Conservation (phyloP, 2,888 invertebrate genomes). For the Saturnia japonica region DNA sequence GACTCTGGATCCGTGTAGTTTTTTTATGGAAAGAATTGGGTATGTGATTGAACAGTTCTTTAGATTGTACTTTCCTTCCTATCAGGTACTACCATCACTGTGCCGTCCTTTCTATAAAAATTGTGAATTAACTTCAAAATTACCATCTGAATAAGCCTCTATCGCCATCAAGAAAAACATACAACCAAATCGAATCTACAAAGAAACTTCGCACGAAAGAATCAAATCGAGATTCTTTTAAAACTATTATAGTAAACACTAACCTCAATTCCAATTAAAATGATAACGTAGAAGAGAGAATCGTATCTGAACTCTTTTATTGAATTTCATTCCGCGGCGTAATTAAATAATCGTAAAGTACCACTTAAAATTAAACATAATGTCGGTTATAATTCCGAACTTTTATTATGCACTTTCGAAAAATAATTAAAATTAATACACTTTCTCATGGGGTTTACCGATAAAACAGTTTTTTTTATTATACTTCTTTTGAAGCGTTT, state of each 20-base stretch:
- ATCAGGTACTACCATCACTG: too few relatives aligned
- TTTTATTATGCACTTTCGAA: constrained; percentile 46
- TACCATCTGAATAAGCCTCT: too few relatives aligned
- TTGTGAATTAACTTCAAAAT: too few relatives aligned
- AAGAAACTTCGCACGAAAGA: too few relatives aligned
- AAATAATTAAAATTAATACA: constrained; percentile 38
- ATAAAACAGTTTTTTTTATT: constrained; percentile 23
- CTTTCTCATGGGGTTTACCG: constrained; percentile 35
- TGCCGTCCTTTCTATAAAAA: too few relatives aligned
- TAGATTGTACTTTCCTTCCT: too few relatives aligned
- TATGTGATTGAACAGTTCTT: too few relatives aligned
- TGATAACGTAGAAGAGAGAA: background rate
- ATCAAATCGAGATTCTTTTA: background rate
- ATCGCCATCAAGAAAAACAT: too few relatives aligned
- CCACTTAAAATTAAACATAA: constrained; percentile 41
- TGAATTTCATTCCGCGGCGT: constrained; percentile 13
- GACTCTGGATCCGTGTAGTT: too few relatives aligned
- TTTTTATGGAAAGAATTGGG: too few relatives aligned
- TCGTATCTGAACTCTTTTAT: constrained; percentile 6
- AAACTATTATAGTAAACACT: background rate
- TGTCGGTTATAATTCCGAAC: constrained; percentile 31
- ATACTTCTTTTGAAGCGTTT: too few relatives aligned
- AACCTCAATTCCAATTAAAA: background rate
- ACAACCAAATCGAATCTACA: too few relatives aligned
- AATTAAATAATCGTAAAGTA: constrained; percentile 17